Conservation (phyloP, 2,888 invertebrate genomes). For the Muscina levida region DNA sequence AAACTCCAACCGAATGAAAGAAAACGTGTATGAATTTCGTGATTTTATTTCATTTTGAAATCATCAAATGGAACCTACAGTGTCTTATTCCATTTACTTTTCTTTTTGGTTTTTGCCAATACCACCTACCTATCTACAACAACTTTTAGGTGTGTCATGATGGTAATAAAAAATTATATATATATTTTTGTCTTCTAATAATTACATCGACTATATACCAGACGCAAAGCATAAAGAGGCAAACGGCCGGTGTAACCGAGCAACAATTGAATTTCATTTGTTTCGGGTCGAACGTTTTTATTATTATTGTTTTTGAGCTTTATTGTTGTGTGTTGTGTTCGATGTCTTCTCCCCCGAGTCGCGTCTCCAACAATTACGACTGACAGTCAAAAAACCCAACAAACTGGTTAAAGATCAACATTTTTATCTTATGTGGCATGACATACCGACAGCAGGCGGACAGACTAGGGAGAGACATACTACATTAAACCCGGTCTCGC, state of each 20-base stretch:
- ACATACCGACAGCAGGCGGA: conserved; percentile 39
- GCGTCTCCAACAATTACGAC: conserved; percentile 45
- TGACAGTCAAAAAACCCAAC: conserved; percentile 39
- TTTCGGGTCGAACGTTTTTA: conserved; percentile 62
- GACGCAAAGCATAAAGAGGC: background rate
- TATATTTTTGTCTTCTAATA: conserved; percentile 44
- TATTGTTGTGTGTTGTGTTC: conserved; percentile 31
- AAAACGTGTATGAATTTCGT: conserved; percentile 58
- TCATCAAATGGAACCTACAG: conserved; percentile 19
- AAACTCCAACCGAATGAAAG: conserved; percentile 4
- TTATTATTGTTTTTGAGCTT: conserved; percentile 53
- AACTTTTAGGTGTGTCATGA: conserved; percentile 24
- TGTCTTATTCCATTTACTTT: background rate
- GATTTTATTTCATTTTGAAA: conserved; percentile 31
- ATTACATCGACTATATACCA: conserved; percentile 36
- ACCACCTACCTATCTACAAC: background rate
- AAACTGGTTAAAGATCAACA: conserved; percentile 65
- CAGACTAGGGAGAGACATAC: background rate
- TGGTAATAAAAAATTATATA: conserved; percentile 40
- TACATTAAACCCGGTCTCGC: background rate
- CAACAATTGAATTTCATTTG: conserved; percentile 62
- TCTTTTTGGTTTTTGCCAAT: background rate
- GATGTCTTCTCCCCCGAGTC: conserved; percentile 35
- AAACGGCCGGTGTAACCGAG: background rate
- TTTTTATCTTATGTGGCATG: conserved; percentile 51